phyloP scores from a whole-genome alignment of 2,888 invertebrate genomes.

The Nomada flava region DNA sequence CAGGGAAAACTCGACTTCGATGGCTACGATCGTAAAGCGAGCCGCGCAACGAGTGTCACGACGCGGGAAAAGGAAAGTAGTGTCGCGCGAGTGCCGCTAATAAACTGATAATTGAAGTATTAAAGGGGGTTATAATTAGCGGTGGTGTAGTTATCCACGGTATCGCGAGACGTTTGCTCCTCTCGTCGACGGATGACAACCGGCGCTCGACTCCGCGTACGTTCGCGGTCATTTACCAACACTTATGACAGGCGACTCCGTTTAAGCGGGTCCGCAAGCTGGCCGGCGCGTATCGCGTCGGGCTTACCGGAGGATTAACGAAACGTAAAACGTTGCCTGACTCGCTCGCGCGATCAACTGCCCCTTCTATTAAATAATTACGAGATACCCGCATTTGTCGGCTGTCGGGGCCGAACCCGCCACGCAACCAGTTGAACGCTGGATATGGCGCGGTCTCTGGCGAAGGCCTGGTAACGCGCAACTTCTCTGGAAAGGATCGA shows the following conservation, averaged over 20 bases:
- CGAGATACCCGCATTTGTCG: slow-evolving; percentile 23
- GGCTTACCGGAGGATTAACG: slow-evolving; percentile 44
- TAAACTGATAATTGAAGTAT: slow-evolving; percentile 68
- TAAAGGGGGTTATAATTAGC: slow-evolving; percentile 56
- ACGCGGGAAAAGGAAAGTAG: background rate
- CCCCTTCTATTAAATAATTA: slow-evolving; percentile 43
- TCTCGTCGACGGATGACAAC: slow-evolving; percentile 57
- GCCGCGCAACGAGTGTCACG: background rate
- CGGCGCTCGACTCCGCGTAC: slow-evolving; percentile 50
- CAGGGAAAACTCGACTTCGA: slow-evolving; percentile 7
- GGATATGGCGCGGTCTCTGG: background rate
- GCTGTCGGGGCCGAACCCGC: slow-evolving; percentile 4
- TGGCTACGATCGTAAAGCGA: slow-evolving; percentile 12
- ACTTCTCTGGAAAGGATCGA: background rate
- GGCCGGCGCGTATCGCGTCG: slow-evolving; percentile 29
- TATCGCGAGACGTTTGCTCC: background rate
- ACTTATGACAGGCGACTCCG: slow-evolving; percentile 59
- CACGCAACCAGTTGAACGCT: slow-evolving; percentile 4
- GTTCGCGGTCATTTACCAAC: slow-evolving; percentile 63
- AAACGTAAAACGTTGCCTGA: slow-evolving; percentile 18
- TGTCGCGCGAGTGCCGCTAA: slow-evolving; percentile 40
- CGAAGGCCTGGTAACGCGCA: background rate
- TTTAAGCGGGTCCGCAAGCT: slow-evolving; percentile 21
- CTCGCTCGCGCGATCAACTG: slow-evolving; percentile 15
- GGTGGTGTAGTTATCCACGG: slow-evolving; percentile 39